Conservation (phyloP, 2,888 invertebrate species). For the Dynastes maya region DNA sequence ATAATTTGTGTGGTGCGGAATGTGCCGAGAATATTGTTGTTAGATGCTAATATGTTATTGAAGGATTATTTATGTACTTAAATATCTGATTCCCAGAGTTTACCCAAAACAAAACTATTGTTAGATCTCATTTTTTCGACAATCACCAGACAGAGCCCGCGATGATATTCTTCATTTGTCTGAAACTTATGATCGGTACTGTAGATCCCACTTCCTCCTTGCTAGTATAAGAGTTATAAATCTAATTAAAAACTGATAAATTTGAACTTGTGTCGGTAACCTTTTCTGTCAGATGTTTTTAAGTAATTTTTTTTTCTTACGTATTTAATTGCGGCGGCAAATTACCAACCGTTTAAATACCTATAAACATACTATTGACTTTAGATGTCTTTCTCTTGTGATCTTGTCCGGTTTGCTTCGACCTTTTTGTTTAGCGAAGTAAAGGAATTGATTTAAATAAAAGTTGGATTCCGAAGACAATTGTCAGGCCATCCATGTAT, state of each 20-base stretch:
- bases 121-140: too few species aligned
- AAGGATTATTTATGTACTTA: too few species aligned
- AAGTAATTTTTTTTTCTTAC: background rate
- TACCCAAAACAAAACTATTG: too few species aligned
- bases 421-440: background rate
- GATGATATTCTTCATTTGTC: too few species aligned
- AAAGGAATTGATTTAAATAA: conserved; percentile 33
- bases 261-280: conserved; percentile 12
- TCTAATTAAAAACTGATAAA: conserved; percentile 53
- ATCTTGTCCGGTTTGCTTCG: background rate
- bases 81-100: too few species aligned
- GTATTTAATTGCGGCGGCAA: background rate
- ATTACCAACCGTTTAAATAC: conserved; percentile 6
- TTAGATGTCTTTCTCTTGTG: background rate
- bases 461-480: conserved; percentile 17
- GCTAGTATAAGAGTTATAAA: conserved; percentile 44
- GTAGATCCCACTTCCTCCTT: background rate
- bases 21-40: too few species aligned
- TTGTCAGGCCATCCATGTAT: conserved; percentile 5
- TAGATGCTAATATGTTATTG: too few species aligned
- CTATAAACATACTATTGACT: conserved; percentile 19
- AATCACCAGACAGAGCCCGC: too few species aligned
- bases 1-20: too few species aligned
- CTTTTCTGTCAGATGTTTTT: conserved; percentile 11
- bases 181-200: background rate